These are phyloP conservation scores for Chaetodon auriga DNA, from an alignment of 2,113 vertebrate genomes.

Conservation along the genomic window DNA sequence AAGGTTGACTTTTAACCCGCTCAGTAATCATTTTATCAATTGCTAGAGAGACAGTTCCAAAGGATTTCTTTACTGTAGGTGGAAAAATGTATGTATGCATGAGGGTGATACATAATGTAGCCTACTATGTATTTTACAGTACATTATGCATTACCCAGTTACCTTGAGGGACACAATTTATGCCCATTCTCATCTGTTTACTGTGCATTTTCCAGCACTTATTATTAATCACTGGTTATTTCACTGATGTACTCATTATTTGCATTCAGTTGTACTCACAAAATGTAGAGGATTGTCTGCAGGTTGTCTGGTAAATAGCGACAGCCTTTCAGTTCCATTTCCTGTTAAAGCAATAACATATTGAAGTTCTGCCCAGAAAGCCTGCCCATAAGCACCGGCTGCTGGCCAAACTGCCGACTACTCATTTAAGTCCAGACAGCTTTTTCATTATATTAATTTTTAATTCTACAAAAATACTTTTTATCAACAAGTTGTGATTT, in stretches of 20 bases:
- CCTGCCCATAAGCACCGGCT: no score
- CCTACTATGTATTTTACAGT: no score
- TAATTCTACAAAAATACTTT: no score
- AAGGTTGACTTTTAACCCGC: conserved; percentile 46
- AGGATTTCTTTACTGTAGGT: background rate
- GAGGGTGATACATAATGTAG: background rate
- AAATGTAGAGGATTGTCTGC: background rate
- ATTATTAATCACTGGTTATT: background rate
- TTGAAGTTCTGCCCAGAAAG: background rate
- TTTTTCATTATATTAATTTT: no score
- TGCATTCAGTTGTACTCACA: background rate
- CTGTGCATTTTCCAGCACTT: background rate
- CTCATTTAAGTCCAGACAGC: no score
- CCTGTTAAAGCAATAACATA: background rate
- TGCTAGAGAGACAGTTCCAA: background rate
- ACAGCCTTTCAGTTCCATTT: background rate
- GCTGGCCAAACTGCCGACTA: no score
- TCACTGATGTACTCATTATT: background rate
- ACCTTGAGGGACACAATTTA: background rate
- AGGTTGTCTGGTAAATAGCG: background rate
- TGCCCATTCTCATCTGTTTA: background rate
- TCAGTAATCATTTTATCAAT: conserved; percentile 37
- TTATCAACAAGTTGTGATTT: no score
- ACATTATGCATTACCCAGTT: background rate
- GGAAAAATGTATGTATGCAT: background rate